A percentile compares a stretch with the other conserved stretches of the same genome.
These are phyloP conservation scores for Podabrus alpinus DNA, from an alignment of 2,888 invertebrate genomes.

Conservation along the genomic window DNA sequence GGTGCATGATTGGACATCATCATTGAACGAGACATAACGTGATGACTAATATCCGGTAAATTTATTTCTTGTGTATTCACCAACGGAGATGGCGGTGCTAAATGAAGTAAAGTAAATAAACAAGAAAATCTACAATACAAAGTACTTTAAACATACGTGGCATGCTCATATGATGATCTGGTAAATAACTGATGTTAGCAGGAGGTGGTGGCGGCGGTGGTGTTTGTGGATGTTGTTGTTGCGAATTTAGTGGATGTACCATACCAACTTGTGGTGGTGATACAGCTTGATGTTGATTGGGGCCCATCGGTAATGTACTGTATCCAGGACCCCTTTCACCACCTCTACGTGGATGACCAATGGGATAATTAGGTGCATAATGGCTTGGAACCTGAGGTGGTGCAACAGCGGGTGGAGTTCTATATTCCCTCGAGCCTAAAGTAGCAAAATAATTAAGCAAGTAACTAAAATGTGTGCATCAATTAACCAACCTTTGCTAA, in stretches of 20 bases:
- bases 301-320: conserved; percentile 78
- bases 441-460: neutral
- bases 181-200: conserved; percentile 57
- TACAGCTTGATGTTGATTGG: conserved; percentile 49
- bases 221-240: conserved; percentile 58
- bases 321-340: conserved; percentile 71
- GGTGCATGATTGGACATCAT: conserved; percentile 52
- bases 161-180: conserved; percentile 71
- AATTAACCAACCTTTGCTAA: conserved; percentile 68
- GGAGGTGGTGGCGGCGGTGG: conserved; percentile 68
- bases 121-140: conserved; percentile 10
- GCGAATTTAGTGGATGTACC: conserved; percentile 75
- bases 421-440: conserved; percentile 71
- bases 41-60: conserved; percentile 55
- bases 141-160: conserved; percentile 70
- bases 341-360: conserved; percentile 72
- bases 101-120: neutral
- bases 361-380: conserved; percentile 93
- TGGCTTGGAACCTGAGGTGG: conserved; percentile 97
- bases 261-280: conserved; percentile 70
- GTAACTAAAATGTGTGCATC: neutral
- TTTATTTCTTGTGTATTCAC: conserved; percentile 60
- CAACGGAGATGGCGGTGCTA: conserved; percentile 84
- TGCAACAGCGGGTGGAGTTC: conserved; percentile 95
- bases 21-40: conserved; percentile 47